Evolutionary conservation across 2,888 invertebrate species (phyloP), one percentile per base, ranked within the genome.

Genomic region (Tipula lateralis): DNA sequence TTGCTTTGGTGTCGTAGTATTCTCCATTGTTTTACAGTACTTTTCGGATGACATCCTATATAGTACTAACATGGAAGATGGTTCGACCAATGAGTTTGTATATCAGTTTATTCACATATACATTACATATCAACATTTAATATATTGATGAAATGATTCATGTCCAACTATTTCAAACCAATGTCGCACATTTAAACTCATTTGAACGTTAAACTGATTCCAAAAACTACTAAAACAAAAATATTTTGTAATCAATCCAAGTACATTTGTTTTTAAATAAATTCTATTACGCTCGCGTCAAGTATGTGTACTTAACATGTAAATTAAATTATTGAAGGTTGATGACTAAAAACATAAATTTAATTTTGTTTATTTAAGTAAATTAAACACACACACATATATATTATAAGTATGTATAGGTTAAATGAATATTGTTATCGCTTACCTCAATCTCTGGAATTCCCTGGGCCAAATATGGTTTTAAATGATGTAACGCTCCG

Each of bases 401-500:
- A n/a, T n/a, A n/a, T n/a, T n/a, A n/a, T 36, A 32, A 9, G 32
- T 36, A 36, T 36, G 5, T 36, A 36, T 12, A 9, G 9, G 9
- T 16, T 6, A 16, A 50, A 16, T 1, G 16, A 29, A 16, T 87
- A 7, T 24, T 9, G n/a, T 24, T 50, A 5, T 12, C 13, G 0
- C 88, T 86, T 85, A 90, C 90, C 88, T 93, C 92, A 85, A 94
- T 93, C 87, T 94, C 94, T 24, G 93, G 91, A 85, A 94, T 93
- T 34, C 94, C 94, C 24, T 88, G 89, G 2, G 91, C 91, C 86
- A 94, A 89, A 87, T 92, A 93, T 0, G 94, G 94, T 86, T 91
- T 90, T 83, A 94, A 87, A 87, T 92, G 91, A 85, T 93, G 92
- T 39, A 94, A 89, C 9, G 93, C 91, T 4, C 89, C 89, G 84